Evolutionary conservation across 2,797 vertebrate genomes (phyloP), one percentile per base, ranked within the genome.

Genomic region (Leuciscus waleckii): DNA sequence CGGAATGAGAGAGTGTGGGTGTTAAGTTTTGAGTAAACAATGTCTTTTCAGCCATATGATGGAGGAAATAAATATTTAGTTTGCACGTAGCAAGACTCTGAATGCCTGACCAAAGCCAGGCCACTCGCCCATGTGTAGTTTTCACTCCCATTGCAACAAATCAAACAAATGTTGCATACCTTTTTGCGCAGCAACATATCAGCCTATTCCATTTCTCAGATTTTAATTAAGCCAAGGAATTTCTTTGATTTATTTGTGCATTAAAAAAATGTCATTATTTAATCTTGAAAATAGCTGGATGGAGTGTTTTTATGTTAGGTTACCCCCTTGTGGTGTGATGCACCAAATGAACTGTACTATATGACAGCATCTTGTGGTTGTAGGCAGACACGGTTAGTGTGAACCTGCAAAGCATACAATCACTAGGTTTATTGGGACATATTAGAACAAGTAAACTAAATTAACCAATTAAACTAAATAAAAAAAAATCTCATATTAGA

Each of bases 11-110:
- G 29, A 79, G 16, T 3, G 16, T 39, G 13, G 9, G 39, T 19
- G 29, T 35, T 37, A 23, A 9, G 35, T 77, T 58, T 77, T 58
- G 35, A 77, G 75, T 58, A 77, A 77, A 58, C 43, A 35, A 43
- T 13, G 14, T 69, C 4, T 80, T 32, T 37, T 29, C 8, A 71
- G n/a, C 29, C 29, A 29, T 29, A 29, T 29, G 29, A 29, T 29
- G 29, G 29, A 29, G 29, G 29, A 29, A 29, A 29, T 29, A 29
- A 29, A 29, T 29, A 29, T 29, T 29, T 29, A 29, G 29, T 29
- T 29, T 29, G 29, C 29, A 29, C 29, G 29, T 29, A 29, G 29
- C 29, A 29, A 29, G 29, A 29, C 29, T 29, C 29, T 29, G 29
- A 29, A 29, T 29, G 29, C 29, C 29, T 29, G 29, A 2, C 29